phyloP scores from a whole-genome alignment of 2,888 invertebrate species.

The Aricia artaxerxes region DNA sequence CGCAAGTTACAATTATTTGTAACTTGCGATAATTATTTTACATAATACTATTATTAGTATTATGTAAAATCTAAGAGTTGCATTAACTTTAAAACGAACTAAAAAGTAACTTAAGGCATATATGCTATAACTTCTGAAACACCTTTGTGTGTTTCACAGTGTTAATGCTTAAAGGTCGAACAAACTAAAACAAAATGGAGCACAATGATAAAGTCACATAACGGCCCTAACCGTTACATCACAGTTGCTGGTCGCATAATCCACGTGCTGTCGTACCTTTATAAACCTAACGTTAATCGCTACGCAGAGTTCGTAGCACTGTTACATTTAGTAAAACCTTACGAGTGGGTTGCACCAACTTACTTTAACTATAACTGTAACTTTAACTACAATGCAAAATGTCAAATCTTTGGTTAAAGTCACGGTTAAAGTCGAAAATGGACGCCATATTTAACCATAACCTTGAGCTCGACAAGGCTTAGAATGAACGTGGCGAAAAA shows the following conservation, averaged over 20 bases:
- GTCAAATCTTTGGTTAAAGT: too few relatives aligned
- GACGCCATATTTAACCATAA: too few relatives aligned
- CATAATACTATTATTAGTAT: too few relatives aligned
- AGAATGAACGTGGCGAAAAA: too few relatives aligned
- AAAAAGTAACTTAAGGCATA: neutral
- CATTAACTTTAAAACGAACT: neutral
- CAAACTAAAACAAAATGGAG: conserved; percentile 4
- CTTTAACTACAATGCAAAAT: too few relatives aligned
- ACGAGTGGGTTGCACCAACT: too few relatives aligned
- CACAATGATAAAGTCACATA: conserved; percentile 1
- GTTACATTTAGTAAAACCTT: neutral
- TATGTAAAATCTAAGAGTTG: neutral
- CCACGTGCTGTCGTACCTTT: neutral
- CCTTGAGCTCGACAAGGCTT: too few relatives aligned
- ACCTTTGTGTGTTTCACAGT: neutral
- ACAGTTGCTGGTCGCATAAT: neutral
- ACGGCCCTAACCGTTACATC: neutral
- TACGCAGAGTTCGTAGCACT: neutral
- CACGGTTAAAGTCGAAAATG: too few relatives aligned
- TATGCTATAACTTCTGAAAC: neutral
- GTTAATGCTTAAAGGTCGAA: neutral
- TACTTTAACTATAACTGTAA: too few relatives aligned
- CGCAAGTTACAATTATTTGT: neutral
- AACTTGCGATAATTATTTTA: too few relatives aligned
- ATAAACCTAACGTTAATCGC: neutral